phyloP scores from a whole-genome alignment of 2,797 vertebrate genomes.

The Crax fasciolata region DNA sequence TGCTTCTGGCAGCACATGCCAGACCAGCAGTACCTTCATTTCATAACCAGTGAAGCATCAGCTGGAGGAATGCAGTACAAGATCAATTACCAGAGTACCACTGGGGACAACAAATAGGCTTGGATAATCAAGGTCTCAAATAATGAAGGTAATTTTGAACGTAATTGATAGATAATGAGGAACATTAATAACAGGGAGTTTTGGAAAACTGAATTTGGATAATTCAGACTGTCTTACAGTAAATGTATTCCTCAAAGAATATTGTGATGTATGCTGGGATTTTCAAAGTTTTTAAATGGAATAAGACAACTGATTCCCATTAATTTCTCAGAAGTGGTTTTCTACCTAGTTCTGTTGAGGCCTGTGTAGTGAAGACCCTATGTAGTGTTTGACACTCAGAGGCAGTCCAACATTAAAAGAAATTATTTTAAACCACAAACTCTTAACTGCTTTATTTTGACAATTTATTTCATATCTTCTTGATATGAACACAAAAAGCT shows the following conservation, averaged over 20 bases:
- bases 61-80: conserved; percentile 6
- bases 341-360: neutral
- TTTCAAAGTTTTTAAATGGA: conserved; percentile 8
- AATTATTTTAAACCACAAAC: conserved; percentile 41
- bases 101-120: conserved; percentile 8
- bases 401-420: conserved; percentile 7
- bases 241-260: neutral
- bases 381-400: neutral
- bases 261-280: neutral
- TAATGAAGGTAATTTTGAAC: conserved; percentile 63
- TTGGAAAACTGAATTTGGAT: conserved; percentile 34
- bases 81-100: conserved; percentile 58
- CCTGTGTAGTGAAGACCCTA: neutral
- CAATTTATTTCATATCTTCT: conserved; percentile 48
- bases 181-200: conserved; percentile 60
- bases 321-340: neutral
- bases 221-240: neutral
- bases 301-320: neutral
- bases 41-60: conserved; percentile 17
- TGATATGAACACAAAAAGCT: conserved; percentile 19
- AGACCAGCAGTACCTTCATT: neutral
- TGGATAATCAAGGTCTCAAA: conserved; percentile 54
- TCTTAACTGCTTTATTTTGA: conserved; percentile 29
- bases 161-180: conserved; percentile 67
- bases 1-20: neutral